A percentile compares a stretch with the other conserved stretches of the same genome.
Evolutionary conservation across 1,140 invertebrate genomes (phyloP).

Genomic region (Rhopalosiphum maidis): DNA sequence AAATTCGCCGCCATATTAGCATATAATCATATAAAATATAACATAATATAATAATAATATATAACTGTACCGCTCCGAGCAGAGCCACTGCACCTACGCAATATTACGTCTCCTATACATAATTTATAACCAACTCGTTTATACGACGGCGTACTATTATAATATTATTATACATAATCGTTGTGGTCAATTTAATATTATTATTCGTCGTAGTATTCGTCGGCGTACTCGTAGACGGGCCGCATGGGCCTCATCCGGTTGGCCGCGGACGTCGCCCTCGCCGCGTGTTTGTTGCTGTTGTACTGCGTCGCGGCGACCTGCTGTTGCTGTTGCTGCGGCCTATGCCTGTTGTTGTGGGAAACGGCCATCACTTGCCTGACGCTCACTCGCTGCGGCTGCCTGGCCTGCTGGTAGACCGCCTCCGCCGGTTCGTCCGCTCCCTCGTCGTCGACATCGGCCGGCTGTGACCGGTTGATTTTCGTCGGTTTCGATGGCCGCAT

Average conservation of each 20-base stretch:
- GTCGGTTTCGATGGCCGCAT: conserved; percentile 26
- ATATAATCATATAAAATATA: too few species aligned
- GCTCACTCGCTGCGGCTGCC: conserved; percentile 40
- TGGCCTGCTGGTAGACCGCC: neutral
- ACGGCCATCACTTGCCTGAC: neutral
- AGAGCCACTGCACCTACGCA: neutral
- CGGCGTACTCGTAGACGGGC: conserved; percentile 50
- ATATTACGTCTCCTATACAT: neutral
- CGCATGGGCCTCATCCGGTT: neutral
- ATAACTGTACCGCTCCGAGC: neutral
- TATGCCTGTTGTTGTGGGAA: neutral
- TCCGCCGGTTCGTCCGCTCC: neutral
- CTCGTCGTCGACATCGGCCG: neutral
- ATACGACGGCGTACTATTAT: neutral
- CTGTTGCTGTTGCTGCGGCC: neutral
- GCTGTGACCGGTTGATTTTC: neutral
- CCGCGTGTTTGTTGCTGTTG: neutral
- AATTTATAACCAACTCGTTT: neutral
- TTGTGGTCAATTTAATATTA: neutral
- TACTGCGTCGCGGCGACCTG: conserved; percentile 5
- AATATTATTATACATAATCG: neutral
- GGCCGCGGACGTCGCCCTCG: neutral
- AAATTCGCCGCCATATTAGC: neutral
- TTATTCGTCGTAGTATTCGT: conserved; percentile 49
- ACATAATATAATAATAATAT: neutral